These are phyloP conservation scores for Strix uralensis DNA, from an alignment of 2,113 vertebrate genomes.

Conservation along the genomic window DNA sequence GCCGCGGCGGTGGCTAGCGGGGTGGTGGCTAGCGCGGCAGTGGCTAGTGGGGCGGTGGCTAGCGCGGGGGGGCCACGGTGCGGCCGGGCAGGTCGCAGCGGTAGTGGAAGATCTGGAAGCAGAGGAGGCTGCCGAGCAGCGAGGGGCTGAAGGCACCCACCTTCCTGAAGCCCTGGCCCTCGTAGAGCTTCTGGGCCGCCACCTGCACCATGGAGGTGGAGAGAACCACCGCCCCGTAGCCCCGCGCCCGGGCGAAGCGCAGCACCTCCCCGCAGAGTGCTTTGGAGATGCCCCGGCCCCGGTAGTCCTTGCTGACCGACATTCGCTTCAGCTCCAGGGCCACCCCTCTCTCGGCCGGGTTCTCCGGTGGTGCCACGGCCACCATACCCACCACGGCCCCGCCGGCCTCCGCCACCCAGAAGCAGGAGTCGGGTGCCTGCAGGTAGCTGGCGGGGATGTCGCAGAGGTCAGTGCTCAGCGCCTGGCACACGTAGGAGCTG, in stretches of 20 bases:
- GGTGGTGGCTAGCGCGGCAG: too few species aligned
- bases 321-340: conserved; percentile 53
- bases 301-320: conserved; percentile 30
- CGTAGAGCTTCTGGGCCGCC: conserved; percentile 45
- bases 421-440: neutral
- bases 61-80: accelerated
- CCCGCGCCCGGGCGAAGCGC: conserved; percentile 26
- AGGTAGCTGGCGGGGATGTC: neutral
- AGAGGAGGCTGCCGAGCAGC: neutral
- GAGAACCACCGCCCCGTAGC: conserved; percentile 9
- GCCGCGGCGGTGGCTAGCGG: neutral
- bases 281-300: conserved; percentile 23
- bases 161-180: conserved; percentile 43
- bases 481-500: neutral
- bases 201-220: conserved; percentile 39
- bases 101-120: neutral
- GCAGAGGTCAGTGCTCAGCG: neutral
- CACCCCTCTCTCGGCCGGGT: neutral
- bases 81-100: neutral
- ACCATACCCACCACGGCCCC: conserved; percentile 48
- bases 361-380: neutral
- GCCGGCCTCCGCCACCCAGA: conserved; percentile 45
- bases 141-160: neutral
- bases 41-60: neutral
- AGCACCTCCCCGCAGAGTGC: conserved; percentile 42